A percentile compares a stretch with the other conserved stretches of the same genome.
Conservation (phyloP, 2,797 vertebrate species). For the Callimico goeldii region DNA sequence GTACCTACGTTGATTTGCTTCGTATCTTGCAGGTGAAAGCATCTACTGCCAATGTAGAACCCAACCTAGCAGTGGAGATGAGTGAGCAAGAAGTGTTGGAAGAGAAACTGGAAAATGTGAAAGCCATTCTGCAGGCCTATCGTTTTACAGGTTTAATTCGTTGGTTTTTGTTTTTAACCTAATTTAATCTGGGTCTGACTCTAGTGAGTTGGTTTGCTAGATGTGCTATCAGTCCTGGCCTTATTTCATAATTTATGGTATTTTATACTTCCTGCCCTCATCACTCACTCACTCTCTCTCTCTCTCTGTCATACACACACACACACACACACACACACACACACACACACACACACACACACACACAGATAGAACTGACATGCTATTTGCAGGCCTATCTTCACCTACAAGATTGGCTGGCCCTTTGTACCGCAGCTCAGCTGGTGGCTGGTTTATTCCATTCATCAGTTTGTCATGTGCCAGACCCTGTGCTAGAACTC, state of each 20-base stretch:
- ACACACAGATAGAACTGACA: background rate
- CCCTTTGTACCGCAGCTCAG: background rate
- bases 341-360: background rate
- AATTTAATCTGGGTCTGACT: background rate
- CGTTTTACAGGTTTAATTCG: slow-evolving; percentile 87
- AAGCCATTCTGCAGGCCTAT: slow-evolving; percentile 86
- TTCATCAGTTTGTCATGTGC: background rate
- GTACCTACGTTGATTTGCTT: slow-evolving; percentile 37
- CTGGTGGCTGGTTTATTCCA: background rate
- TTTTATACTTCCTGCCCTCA: background rate
- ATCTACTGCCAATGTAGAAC: background rate
- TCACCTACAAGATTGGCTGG: background rate
- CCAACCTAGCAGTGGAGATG: background rate
- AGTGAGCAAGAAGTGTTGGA: slow-evolving; percentile 74
- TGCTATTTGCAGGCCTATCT: background rate
- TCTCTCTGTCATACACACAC: too few relatives aligned
- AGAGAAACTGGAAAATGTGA: slow-evolving; percentile 83
- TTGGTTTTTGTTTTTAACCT: background rate
- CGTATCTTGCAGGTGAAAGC: background rate
- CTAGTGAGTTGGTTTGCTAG: background rate
- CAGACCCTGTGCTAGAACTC: background rate
- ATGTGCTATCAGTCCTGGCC: background rate
- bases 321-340: too few relatives aligned
- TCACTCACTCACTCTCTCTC: too few relatives aligned
- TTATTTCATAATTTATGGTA: background rate